Conservation (phyloP, 2,113 vertebrate species). For the Ellobius talpinus region DNA sequence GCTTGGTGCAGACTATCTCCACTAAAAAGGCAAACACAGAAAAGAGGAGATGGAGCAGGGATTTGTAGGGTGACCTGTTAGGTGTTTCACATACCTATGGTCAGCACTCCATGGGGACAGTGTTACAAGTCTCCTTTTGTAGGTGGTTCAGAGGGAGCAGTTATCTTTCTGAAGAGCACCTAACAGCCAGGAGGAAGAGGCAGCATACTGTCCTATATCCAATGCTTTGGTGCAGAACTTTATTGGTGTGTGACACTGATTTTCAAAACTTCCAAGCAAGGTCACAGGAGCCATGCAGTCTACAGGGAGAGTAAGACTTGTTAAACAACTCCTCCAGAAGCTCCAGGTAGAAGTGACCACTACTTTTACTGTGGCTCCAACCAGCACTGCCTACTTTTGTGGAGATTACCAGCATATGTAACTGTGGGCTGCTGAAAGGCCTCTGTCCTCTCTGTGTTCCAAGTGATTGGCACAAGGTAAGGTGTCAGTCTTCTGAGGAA, state of each 20-base stretch:
- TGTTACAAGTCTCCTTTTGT: not conserved
- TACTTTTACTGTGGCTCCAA: not conserved
- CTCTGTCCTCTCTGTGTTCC: not conserved
- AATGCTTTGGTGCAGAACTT: not conserved
- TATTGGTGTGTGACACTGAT: not conserved
- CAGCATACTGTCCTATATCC: not conserved
- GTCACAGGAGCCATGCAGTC: not conserved
- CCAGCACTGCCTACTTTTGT: not conserved
- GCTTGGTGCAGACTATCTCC: not conserved
- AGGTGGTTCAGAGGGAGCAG: not conserved
- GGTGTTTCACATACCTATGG: not conserved
- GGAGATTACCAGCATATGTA: not conserved
- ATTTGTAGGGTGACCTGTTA: not conserved
- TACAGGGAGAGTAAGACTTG: not conserved
- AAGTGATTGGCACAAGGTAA: not conserved
- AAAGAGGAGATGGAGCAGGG: not conserved
- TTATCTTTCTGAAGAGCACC: not conserved
- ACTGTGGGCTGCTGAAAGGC: not conserved
- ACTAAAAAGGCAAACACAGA: not conserved
- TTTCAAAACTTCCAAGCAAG: constrained; percentile 24
- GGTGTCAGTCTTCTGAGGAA: not conserved
- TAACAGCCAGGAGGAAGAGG: not conserved
- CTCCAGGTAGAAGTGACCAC: not conserved
- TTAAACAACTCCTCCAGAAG: not conserved
- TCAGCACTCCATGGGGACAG: not conserved